phyloP scores from a whole-genome alignment of 2,797 vertebrate species.

The Hippoglossus hippoglossus region DNA sequence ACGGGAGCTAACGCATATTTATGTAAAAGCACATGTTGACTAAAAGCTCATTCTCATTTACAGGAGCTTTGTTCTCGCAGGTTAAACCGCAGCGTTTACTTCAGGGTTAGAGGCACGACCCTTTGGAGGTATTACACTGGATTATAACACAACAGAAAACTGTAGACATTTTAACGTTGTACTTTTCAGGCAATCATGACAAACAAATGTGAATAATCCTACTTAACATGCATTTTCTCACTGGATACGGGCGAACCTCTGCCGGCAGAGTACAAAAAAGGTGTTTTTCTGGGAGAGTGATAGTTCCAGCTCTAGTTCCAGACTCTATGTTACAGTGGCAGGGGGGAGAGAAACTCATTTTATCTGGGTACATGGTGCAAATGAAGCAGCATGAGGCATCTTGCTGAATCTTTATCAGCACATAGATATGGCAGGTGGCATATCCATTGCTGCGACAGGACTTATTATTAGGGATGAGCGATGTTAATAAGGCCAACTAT shows the following conservation, averaged over 20 bases:
- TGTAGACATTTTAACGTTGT: too few relatives aligned
- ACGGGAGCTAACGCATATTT: neutral
- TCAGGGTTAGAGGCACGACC: too few relatives aligned
- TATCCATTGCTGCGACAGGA: slow-evolving; percentile 7
- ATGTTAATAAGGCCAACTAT: slow-evolving; percentile 34
- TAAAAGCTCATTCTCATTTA: neutral
- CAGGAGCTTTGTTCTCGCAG: neutral
- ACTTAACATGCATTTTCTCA: too few relatives aligned
- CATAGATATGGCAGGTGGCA: slow-evolving; percentile 8
- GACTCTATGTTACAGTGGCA: neutral
- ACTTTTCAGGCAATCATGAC: too few relatives aligned
- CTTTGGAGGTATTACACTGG: too few relatives aligned
- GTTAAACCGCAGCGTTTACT: neutral
- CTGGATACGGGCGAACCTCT: too few relatives aligned
- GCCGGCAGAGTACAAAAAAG: too few relatives aligned
- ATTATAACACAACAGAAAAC: too few relatives aligned
- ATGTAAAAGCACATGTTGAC: slow-evolving; percentile 7
- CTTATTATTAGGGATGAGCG: slow-evolving; percentile 3
- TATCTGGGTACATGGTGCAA: slow-evolving; percentile 43
- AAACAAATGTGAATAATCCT: too few relatives aligned
- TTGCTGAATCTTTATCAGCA: slow-evolving; percentile 9
- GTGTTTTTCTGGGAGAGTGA: neutral
- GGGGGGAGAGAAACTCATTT: slow-evolving; percentile 13
- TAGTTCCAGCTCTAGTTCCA: neutral
- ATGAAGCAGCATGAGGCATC: slow-evolving; percentile 22